These are phyloP conservation scores for Dunckerocampus dactyliophorus DNA, from an alignment of 2,113 vertebrate species.

Conservation along the genomic window DNA sequence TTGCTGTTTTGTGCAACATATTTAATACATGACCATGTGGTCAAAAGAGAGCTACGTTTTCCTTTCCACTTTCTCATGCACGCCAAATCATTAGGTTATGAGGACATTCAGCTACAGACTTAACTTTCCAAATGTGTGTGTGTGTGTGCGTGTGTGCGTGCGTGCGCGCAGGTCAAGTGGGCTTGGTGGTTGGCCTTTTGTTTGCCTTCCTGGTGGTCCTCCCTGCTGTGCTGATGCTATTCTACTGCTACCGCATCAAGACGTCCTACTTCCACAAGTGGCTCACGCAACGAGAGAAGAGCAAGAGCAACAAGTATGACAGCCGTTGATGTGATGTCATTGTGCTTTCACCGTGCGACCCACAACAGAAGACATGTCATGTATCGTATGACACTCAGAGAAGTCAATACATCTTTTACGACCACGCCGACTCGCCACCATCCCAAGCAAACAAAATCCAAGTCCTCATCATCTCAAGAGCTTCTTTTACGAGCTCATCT, in stretches of 20 bases:
- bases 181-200: constrained; percentile 70
- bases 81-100: not conserved
- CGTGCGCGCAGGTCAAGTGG: constrained; percentile 66
- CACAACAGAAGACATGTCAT: no score
- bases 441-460: constrained; percentile 22
- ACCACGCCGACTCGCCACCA: constrained; percentile 5
- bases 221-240: constrained; percentile 69
- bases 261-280: constrained; percentile 70
- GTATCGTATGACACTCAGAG: no score
- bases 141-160: constrained; percentile 14
- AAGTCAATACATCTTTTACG: no score
- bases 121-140: not conserved
- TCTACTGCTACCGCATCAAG: constrained; percentile 78
- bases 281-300: constrained; percentile 70
- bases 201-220: constrained; percentile 82
- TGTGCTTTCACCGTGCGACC: no score
- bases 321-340: no score
- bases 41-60: not conserved
- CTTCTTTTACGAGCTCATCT: constrained; percentile 23
- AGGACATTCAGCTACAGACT: no score
- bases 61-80: not conserved
- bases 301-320: constrained; percentile 61
- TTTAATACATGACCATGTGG: not conserved
- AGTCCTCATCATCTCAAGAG: constrained; percentile 25
- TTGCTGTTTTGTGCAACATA: no score